Conservation (phyloP, 1,140 invertebrate genomes). For the Ridgeia piscesae region DNA sequence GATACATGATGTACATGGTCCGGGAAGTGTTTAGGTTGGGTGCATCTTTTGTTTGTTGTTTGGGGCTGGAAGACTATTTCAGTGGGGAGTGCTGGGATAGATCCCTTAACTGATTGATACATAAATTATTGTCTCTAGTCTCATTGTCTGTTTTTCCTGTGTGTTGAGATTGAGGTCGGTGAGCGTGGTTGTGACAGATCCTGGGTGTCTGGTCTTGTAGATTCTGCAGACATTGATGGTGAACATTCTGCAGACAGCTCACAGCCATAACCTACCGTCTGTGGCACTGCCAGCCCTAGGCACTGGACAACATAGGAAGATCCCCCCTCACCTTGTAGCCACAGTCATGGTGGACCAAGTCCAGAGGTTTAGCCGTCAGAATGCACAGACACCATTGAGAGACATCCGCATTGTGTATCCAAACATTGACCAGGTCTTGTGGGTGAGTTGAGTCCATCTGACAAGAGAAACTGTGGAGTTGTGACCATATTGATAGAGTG, state of each 20-base stretch:
- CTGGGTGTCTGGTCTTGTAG: neutral
- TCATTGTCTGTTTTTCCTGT: too few species aligned
- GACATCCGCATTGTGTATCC: neutral
- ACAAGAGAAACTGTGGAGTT: too few species aligned
- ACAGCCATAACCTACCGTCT: neutral
- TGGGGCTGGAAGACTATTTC: too few species aligned
- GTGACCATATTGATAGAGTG: too few species aligned
- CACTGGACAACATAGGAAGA: neutral
- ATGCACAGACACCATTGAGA: neutral
- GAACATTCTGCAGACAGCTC: neutral
- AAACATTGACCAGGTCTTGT: neutral
- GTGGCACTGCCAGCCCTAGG: neutral
- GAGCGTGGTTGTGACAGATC: too few species aligned
- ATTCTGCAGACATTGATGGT: neutral
- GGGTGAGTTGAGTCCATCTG: neutral
- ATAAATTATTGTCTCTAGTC: too few species aligned
- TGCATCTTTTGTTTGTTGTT: too few species aligned
- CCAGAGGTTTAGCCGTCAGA: neutral
- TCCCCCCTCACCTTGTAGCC: neutral
- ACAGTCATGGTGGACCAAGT: neutral
- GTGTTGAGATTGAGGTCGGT: too few species aligned
- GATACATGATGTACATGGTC: too few species aligned
- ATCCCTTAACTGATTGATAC: too few species aligned
- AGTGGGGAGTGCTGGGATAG: too few species aligned
- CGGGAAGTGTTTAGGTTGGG: too few species aligned